A percentile compares a stretch with the other conserved stretches of the same genome.
phyloP scores from a whole-genome alignment of 2,797 vertebrate genomes.

The Coccyzus lansbergi region DNA sequence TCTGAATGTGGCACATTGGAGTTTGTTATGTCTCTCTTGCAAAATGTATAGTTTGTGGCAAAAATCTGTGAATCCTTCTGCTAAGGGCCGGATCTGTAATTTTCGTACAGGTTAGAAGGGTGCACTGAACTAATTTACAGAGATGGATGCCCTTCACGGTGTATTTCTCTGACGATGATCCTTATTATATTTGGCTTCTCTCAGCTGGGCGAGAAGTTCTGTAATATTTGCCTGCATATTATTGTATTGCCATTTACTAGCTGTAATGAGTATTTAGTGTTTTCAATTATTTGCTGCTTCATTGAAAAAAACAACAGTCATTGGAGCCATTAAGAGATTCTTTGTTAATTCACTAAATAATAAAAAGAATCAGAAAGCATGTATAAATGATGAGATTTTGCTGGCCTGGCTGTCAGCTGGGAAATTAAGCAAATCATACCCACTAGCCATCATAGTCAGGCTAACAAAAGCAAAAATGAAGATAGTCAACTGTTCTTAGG shows the following conservation, averaged over 20 bases:
- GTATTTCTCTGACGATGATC: not conserved
- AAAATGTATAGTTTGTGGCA: not conserved
- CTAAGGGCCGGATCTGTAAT: not conserved
- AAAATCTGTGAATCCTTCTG: not conserved
- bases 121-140: not conserved
- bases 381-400: not conserved
- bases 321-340: not conserved
- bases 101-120: not conserved
- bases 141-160: not conserved
- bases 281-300: slow-evolving; percentile 12
- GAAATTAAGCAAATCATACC: slow-evolving; percentile 4
- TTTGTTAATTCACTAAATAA: slow-evolving; percentile 14
- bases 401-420: slow-evolving; percentile 28
- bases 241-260: not conserved
- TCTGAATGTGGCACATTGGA: not conserved
- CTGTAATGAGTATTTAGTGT: not conserved
- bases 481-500: not conserved
- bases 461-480: not conserved
- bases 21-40: not conserved
- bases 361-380: not conserved
- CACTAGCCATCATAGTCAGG: not conserved
- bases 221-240: not conserved
- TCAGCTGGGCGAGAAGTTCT: not conserved
- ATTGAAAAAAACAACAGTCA: not conserved
- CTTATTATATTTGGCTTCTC: not conserved